phyloP scores from a whole-genome alignment of 1,140 invertebrate species.

The Drosophila virilis region DNA sequence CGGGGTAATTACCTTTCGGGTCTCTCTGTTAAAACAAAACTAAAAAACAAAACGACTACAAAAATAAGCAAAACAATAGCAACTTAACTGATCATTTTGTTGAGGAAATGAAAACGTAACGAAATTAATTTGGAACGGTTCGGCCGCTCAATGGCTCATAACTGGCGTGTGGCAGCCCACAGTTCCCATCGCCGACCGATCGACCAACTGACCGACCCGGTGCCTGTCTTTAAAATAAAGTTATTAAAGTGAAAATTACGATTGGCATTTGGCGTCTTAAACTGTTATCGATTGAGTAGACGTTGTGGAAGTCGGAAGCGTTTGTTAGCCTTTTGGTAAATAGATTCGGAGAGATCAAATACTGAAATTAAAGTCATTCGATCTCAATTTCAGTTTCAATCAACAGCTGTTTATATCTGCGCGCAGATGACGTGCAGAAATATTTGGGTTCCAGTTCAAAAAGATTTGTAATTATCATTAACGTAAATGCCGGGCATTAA shows the following conservation, averaged over 20 bases:
- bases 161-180: conserved; percentile 65
- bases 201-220: conserved; percentile 4
- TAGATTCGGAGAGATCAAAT: conserved; percentile 19
- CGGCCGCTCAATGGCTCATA: conserved; percentile 48
- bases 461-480: conserved; percentile 70
- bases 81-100: conserved; percentile 65
- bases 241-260: conserved; percentile 74
- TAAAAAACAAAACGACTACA: conserved; percentile 11
- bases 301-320: conserved; percentile 28
- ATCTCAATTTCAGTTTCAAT: conserved; percentile 70
- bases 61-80: conserved; percentile 36
- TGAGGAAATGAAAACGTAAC: conserved; percentile 80
- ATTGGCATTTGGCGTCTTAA: conserved; percentile 37
- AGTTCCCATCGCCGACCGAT: conserved; percentile 20
- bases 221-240: conserved; percentile 52
- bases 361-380: conserved; percentile 59
- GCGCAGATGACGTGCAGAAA: conserved; percentile 66
- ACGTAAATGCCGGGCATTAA: conserved; percentile 44
- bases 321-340: conserved; percentile 45
- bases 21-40: conserved; percentile 42
- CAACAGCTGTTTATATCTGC: conserved; percentile 40
- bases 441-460: conserved; percentile 48
- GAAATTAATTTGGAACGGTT: conserved; percentile 78
- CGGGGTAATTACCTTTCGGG: conserved; percentile 74
- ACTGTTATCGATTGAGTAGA: conserved; percentile 50